A percentile compares a stretch with the other conserved stretches of the same genome.
phyloP scores from a whole-genome alignment of 2,888 invertebrate species.

The Trypoxylon attenuatum region DNA sequence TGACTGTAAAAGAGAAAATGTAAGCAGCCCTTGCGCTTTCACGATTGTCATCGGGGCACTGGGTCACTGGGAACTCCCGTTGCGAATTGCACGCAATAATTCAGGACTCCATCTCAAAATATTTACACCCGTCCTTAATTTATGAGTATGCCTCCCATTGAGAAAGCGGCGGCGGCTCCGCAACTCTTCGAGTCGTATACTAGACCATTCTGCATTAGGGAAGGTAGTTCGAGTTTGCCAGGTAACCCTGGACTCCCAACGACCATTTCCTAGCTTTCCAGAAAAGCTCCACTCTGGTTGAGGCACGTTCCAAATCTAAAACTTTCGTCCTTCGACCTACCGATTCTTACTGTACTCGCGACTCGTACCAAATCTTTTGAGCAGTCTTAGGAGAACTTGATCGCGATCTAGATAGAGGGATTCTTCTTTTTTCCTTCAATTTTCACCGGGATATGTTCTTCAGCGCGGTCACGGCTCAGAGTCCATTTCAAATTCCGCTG shows the following conservation, averaged over 20 bases:
- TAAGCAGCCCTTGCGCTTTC: conserved; percentile 7
- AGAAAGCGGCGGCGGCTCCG: neutral
- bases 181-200: conserved; percentile 12
- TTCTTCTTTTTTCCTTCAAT: neutral
- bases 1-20: conserved; percentile 29
- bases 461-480: conserved; percentile 17
- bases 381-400: too few species aligned
- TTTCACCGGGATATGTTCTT: conserved; percentile 6
- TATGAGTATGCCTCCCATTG: conserved; percentile 15
- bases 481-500: conserved; percentile 41
- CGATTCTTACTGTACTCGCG: too few species aligned
- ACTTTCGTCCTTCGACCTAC: too few species aligned
- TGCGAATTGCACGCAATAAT: conserved; percentile 58
- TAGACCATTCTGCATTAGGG: neutral
- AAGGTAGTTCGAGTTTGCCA: conserved; percentile 1
- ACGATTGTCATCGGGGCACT: conserved; percentile 43
- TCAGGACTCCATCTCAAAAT: conserved; percentile 49
- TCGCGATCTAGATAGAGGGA: too few species aligned
- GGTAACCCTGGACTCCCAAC: neutral
- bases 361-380: too few species aligned
- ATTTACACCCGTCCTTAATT: conserved; percentile 51
- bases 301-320: too few species aligned
- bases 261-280: conserved; percentile 13
- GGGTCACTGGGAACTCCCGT: conserved; percentile 53
- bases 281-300: too few species aligned